Conservation (phyloP, 2,888 invertebrate species). For the Gerris lacustris region DNA sequence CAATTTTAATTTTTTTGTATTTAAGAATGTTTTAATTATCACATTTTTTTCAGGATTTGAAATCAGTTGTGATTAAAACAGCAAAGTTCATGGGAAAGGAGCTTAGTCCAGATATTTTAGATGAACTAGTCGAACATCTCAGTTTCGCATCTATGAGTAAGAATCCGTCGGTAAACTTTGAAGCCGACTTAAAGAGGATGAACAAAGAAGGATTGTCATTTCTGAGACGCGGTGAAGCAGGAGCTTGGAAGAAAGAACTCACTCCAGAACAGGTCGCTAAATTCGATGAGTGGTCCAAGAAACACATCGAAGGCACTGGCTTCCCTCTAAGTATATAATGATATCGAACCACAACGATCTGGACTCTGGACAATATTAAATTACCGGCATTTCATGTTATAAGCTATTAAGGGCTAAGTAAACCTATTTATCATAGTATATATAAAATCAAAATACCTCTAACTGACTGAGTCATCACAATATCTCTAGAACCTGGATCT, state of each 20-base stretch:
- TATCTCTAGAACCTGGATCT: no score
- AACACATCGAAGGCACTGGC: slow-evolving; percentile 19
- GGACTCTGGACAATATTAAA: no score
- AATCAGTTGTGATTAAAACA: slow-evolving; percentile 37
- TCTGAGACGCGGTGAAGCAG: slow-evolving; percentile 41
- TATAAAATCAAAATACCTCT: no score
- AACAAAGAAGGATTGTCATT: slow-evolving; percentile 36
- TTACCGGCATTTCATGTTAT: no score
- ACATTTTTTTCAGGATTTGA: slow-evolving; percentile 36
- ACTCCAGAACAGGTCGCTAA: slow-evolving; percentile 27
- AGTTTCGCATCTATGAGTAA: slow-evolving; percentile 45
- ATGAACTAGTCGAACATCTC: slow-evolving; percentile 38
- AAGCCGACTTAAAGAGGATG: slow-evolving; percentile 36
- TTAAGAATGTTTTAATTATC: slow-evolving; percentile 31
- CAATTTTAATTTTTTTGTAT: slow-evolving; percentile 21
- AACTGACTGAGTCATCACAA: no score
- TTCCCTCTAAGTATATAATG: background rate
- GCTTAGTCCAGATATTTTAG: slow-evolving; percentile 36
- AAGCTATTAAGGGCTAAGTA: no score
- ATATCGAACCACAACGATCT: no score
- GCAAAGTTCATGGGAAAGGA: slow-evolving; percentile 38
- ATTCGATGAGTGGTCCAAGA: slow-evolving; percentile 35
- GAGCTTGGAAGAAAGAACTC: slow-evolving; percentile 35
- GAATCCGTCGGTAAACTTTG: slow-evolving; percentile 47
- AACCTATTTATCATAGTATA: no score